phyloP scores from a whole-genome alignment of 2,113 vertebrate species.

The Erpornis zantholeuca region DNA sequence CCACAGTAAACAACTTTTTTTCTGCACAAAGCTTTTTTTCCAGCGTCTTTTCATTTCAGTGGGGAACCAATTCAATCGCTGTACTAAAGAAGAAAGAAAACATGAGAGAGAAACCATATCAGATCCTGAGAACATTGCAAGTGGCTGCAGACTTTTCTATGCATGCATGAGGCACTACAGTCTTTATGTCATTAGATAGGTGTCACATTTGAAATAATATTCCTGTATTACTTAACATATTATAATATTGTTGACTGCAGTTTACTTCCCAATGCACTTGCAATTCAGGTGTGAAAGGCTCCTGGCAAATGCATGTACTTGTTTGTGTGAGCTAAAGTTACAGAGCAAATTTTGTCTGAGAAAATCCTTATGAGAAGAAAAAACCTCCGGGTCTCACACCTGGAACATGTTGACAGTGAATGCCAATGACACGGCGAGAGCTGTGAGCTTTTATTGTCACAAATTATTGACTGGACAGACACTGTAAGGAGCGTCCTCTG shows the following conservation, averaged over 20 bases:
- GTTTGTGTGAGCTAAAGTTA: background rate
- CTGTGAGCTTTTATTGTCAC: background rate
- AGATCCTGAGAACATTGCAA: background rate
- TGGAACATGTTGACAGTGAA: background rate
- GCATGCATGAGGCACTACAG: background rate
- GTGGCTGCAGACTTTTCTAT: background rate
- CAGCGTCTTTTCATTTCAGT: background rate
- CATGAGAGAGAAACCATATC: background rate
- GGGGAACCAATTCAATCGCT: background rate
- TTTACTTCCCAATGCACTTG: background rate
- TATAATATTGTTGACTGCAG: background rate
- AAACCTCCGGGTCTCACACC: background rate
- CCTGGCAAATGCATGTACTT: background rate
- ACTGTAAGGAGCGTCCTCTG: fast-evolving
- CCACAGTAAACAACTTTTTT: background rate
- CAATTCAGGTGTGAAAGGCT: background rate
- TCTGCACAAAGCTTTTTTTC: background rate
- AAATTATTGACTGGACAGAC: background rate
- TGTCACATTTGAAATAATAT: background rate
- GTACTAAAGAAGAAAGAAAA: background rate
- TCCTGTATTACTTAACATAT: background rate
- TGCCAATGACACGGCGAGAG: background rate
- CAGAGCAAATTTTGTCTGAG: background rate
- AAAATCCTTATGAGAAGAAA: background rate
- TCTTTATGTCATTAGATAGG: background rate